Evolutionary conservation across 2,888 invertebrate species (phyloP).

Genomic region (Tupiocoris notatus): DNA sequence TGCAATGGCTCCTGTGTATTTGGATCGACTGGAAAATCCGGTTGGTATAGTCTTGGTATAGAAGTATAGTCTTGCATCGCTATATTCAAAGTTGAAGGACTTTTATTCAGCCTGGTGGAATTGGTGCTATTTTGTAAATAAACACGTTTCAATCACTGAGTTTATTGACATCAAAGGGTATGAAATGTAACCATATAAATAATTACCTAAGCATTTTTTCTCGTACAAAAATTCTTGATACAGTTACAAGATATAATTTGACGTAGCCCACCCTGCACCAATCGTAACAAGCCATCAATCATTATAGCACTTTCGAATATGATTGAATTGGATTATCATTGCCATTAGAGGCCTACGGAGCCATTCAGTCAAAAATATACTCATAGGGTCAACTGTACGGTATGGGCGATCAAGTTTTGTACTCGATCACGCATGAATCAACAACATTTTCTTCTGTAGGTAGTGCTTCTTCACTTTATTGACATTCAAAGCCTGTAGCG

Average conservation of each 20-base stretch:
- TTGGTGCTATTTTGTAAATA: not conserved
- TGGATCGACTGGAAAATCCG: too few species aligned
- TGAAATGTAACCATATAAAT: not conserved
- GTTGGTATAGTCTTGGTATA: too few species aligned
- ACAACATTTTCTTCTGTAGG: too few species aligned
- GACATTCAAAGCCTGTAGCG: too few species aligned
- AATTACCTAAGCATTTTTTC: not conserved
- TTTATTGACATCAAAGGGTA: not conserved
- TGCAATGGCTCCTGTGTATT: too few species aligned
- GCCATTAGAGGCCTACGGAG: not conserved
- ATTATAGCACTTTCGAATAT: not conserved
- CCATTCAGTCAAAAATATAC: not conserved
- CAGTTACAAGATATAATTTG: not conserved
- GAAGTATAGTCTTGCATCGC: too few species aligned
- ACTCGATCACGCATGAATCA: too few species aligned
- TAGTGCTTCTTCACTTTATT: too few species aligned
- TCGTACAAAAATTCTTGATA: not conserved
- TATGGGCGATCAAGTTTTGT: too few species aligned
- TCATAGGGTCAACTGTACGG: too few species aligned
- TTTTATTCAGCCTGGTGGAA: too few species aligned
- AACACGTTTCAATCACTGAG: not conserved
- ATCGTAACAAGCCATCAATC: not conserved
- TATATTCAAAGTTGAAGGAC: too few species aligned
- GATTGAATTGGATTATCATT: not conserved
- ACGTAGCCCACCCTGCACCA: not conserved